phyloP scores from a whole-genome alignment of 2,113 vertebrate genomes.

The Apaloderma vittatum region DNA sequence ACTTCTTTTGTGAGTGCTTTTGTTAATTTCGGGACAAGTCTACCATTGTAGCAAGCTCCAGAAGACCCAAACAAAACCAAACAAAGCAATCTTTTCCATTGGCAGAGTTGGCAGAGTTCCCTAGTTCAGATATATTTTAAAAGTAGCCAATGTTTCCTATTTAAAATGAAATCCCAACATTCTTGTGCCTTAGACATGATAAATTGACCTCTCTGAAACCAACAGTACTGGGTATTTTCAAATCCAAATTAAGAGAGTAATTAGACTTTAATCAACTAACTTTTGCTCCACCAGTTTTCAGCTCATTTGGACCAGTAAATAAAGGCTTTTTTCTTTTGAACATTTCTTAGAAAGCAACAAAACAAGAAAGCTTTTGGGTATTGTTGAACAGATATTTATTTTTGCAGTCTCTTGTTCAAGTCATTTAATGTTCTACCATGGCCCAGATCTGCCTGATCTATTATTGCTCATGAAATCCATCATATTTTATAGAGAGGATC shows the following conservation, averaged over 20 bases:
- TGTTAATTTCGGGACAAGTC: background rate
- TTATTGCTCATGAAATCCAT: background rate
- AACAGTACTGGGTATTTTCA: background rate
- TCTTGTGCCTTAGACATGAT: background rate
- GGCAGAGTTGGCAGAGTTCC: background rate
- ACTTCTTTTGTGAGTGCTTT: background rate
- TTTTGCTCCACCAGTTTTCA: background rate
- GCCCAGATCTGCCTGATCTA: background rate
- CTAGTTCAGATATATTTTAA: background rate
- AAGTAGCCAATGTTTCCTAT: background rate
- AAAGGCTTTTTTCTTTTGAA: background rate
- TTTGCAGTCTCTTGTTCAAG: background rate
- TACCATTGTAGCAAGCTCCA: background rate
- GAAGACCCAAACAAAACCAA: background rate
- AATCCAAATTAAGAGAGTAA: background rate
- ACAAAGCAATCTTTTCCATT: background rate
- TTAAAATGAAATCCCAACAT: background rate
- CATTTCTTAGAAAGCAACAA: background rate
- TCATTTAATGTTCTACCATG: background rate
- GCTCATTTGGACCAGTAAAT: background rate
- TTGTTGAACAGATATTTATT: background rate
- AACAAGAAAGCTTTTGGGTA: background rate
- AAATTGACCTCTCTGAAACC: background rate
- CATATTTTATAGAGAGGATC: background rate
- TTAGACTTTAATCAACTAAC: background rate